Base-by-base conservation (phyloP, 2,888 invertebrate species). In the Ichneumon xanthorius region DNA sequence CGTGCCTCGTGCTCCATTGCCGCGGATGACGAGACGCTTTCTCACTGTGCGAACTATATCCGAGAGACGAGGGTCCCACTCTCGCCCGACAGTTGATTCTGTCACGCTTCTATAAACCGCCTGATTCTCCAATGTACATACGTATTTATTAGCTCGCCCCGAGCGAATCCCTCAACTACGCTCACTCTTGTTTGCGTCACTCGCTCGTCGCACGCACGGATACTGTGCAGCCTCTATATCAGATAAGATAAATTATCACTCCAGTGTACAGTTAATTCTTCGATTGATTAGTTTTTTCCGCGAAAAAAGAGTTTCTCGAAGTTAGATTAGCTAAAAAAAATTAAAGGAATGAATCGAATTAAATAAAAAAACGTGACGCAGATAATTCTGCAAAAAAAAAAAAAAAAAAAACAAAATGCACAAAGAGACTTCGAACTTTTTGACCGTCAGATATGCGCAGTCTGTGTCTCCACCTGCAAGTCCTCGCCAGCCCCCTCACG, bases 11-110 rank as follows among this genome's bases (percentile, higher is more conserved):
- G 89, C 89, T 87, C 88, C 84, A 88, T 91, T 90, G 90, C 88
- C 87, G 83, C 88, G 88, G 86, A 92, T 92, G 92, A 92, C 91
- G 89, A 88, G 91, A 91, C 90, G 88, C 87, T 92, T 92, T 90
- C 89, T 82, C 75, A 67, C 75, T 50, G 19, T 48, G 63, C 67
- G 61, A 70, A 82, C 71, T 70, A 72, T 71, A 71, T 80, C 88
- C 85, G 86, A 83, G 84, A 71, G 82, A 77, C 75, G 81, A 85
- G 79, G 79, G 82, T 85, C 75, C 73, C 53, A 40, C 45, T 63
- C 61, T 61, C 33, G 61, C 67, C 65, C 75, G 75, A 79, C 85
- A 76, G 70, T 79, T 80, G 75, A 82, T 80, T 82, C 71, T 73
- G 82, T 85, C 85, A 82, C 79, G 80, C 58, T 76, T 71, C 76